Conservation (phyloP, 1,140 invertebrate species). For the Aphidius gifuensis region DNA sequence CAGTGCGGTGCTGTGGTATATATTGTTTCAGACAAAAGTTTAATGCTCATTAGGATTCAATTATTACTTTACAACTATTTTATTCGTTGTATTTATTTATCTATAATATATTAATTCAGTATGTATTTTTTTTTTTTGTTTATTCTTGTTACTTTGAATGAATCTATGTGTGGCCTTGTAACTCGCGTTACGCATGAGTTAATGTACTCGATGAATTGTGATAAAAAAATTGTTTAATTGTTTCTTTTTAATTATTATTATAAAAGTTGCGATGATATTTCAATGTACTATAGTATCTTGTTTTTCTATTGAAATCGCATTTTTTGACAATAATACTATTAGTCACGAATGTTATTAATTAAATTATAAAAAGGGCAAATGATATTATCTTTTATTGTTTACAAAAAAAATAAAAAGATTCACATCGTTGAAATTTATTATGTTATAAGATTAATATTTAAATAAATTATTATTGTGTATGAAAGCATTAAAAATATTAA, state of each 20-base stretch:
- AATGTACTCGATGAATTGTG: conserved; percentile 11
- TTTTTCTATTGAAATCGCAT: background rate
- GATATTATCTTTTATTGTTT: background rate
- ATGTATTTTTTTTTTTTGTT: background rate
- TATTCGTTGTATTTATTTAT: background rate
- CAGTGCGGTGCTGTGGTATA: conserved; percentile 39
- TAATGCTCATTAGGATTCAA: conserved; percentile 22
- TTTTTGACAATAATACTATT: conserved; percentile 7
- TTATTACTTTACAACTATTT: conserved; percentile 17
- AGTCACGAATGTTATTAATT: background rate
- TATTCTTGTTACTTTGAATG: too few relatives aligned
- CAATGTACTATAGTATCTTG: background rate
- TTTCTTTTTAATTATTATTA: background rate
- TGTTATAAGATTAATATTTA: conserved; percentile 37
- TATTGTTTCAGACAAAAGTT: conserved; percentile 14
- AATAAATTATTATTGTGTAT: conserved; percentile 33
- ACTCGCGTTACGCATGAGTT: background rate
- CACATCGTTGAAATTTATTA: conserved; percentile 44
- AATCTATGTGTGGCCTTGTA: too few relatives aligned
- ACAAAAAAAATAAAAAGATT: conserved; percentile 1
- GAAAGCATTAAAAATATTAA: conserved; percentile 39
- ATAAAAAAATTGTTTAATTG: conserved; percentile 1
- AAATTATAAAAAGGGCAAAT: too few relatives aligned
- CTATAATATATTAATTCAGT: background rate
- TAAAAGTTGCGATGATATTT: background rate